A percentile compares a stretch with the other conserved stretches of the same genome.
phyloP scores from a whole-genome alignment of 2,113 vertebrate genomes.

The Eulemur rufifrons region DNA sequence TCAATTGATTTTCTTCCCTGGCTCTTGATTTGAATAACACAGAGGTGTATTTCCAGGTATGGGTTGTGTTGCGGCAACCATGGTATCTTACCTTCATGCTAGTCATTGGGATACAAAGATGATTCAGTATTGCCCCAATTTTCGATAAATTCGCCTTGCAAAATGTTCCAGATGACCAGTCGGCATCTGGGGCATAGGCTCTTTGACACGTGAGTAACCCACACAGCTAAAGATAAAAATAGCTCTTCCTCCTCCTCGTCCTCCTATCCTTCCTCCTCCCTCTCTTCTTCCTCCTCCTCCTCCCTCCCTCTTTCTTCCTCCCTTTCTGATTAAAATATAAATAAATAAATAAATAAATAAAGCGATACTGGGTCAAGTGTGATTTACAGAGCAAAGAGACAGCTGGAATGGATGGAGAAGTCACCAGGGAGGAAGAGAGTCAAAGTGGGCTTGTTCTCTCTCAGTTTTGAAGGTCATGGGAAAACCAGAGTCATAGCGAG shows the following conservation, averaged over 20 bases:
- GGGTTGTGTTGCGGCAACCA: neutral
- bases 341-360: no score
- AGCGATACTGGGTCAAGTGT: neutral
- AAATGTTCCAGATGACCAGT: neutral
- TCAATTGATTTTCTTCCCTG: neutral
- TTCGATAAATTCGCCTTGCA: neutral
- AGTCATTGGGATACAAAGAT: neutral
- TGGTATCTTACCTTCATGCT: neutral
- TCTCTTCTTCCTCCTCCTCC: no score
- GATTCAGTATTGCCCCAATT: neutral
- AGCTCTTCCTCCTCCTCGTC: no score
- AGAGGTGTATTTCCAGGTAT: neutral
- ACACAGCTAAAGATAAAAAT: neutral
- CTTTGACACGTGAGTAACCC: neutral
- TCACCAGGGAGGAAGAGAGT: neutral
- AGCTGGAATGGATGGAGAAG: neutral
- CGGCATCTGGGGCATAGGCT: neutral
- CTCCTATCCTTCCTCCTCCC: no score
- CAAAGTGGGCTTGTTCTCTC: neutral
- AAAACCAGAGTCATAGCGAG: neutral
- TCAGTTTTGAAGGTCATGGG: neutral
- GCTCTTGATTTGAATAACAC: neutral
- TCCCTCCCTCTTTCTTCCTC: no score
- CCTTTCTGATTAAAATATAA: no score
- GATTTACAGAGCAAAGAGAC: neutral